Evolutionary conservation across 2,797 vertebrate species (phyloP), one percentile per base, ranked within the genome.

Genomic region (Xenentodon cancila): DNA sequence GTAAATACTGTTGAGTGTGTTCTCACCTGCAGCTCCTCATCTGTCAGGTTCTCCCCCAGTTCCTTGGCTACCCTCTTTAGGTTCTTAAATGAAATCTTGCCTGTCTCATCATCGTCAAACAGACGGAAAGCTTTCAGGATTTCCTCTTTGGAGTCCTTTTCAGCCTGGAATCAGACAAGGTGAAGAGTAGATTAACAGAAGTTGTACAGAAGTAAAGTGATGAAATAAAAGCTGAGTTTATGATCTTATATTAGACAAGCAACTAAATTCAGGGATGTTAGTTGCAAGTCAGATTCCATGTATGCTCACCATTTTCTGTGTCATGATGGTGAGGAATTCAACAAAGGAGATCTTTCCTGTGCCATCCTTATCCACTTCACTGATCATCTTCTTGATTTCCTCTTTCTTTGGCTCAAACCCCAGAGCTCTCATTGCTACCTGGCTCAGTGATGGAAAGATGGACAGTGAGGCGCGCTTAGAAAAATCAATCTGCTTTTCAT

Each of bases 321-420:
- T 96, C 96, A 98, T 97, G 68, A 96, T 92, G 20, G 80, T 58
- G 64, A 98, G 86, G 79, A 99, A 98, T 66, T 97, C 95, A 19
- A 44, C 66, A 18, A 96, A 98, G 67, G 93, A 94, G 82, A 99
- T 97, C 85, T 96, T 99, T 64, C 97, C 96, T 2, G 95, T 96
- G 20, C 94, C 92, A 3, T 96, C 96, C 50, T 97, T 97, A 80
- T 99, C 96, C 3, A 97, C 94, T 59, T 98, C 96, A 1, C 90
- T 82, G 27, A 95, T 95, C 92, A 97, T 98, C 91, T 96, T 96
- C 89, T 97, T 97, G 77, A 98, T 97, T 84, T 98, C 97, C 83
- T 98, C 97, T 80, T 97, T 98, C 83, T 96, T 98, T 3, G 96
- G 97, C 75, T 99, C 97, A 79, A 98, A 98, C 0, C 96, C 97